Evolutionary conservation across 2,113 vertebrate genomes (phyloP).

Genomic region (Hepsetus odoe): DNA sequence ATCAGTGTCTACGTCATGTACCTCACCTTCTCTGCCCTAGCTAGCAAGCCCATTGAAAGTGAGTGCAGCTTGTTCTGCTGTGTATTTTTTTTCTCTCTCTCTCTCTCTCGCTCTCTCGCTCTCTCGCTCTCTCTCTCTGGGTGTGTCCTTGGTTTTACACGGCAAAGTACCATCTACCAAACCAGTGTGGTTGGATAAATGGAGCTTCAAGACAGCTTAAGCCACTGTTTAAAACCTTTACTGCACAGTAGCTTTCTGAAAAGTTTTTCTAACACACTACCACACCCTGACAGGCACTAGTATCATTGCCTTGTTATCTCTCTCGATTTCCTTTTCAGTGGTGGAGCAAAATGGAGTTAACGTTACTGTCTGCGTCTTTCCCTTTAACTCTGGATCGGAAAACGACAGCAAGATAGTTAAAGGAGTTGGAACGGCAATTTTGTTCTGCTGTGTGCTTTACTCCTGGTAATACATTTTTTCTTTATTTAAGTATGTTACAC

Average conservation of each 20-base stretch:
- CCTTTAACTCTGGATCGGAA: constrained; percentile 80
- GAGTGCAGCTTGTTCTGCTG: constrained; percentile 68
- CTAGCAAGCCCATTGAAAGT: constrained; percentile 91
- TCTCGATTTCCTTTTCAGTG: constrained; percentile 53
- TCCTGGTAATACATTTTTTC: constrained; percentile 82
- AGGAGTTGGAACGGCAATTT: constrained; percentile 80
- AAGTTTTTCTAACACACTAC: background rate
- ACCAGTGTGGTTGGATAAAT: background rate
- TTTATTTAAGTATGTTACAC: background rate
- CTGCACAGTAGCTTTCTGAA: constrained; percentile 15
- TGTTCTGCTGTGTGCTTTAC: constrained; percentile 90
- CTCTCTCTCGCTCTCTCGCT: background rate
- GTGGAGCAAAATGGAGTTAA: constrained; percentile 75
- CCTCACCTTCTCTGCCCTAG: constrained; percentile 94
- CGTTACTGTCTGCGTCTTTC: constrained; percentile 85
- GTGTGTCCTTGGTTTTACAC: background rate
- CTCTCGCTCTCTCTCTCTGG: background rate
- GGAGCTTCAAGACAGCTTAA: background rate
- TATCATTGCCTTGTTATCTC: background rate
- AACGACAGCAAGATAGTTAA: constrained; percentile 87
- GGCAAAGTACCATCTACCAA: constrained; percentile 1
- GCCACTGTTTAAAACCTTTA: background rate
- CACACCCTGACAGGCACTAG: background rate
- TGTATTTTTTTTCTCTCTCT: background rate
- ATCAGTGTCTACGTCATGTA: constrained; percentile 98